These are phyloP conservation scores for Gryllus bimaculatus DNA, from an alignment of 1,140 invertebrate genomes.

Conservation along the genomic window DNA sequence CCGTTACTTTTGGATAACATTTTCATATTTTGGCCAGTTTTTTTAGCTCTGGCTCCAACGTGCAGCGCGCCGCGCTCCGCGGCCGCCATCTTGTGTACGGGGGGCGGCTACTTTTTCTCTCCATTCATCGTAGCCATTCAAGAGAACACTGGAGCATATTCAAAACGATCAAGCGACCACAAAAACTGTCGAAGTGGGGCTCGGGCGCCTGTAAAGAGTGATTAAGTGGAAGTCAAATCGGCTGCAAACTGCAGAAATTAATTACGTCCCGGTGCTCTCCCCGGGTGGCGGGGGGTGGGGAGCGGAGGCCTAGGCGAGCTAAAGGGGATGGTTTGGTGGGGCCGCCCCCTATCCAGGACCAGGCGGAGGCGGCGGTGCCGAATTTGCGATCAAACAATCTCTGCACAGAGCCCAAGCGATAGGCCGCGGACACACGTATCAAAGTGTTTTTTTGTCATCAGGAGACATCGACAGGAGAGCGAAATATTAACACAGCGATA, in stretches of 20 bases:
- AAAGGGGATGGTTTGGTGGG: not conserved
- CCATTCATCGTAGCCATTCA: not conserved
- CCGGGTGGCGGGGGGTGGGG: too few relatives aligned
- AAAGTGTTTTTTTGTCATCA: too few relatives aligned
- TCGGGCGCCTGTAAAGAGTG: not conserved
- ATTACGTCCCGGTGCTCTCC: not conserved
- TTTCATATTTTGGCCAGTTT: too few relatives aligned
- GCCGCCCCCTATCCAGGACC: too few relatives aligned
- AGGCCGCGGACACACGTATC: too few relatives aligned
- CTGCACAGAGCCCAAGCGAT: too few relatives aligned
- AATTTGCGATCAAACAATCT: too few relatives aligned
- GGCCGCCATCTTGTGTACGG: not conserved
- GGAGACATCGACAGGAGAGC: too few relatives aligned
- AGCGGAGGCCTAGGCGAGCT: not conserved
- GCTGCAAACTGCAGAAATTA: conserved; percentile 1
- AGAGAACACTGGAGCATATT: not conserved
- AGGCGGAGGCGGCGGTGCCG: too few relatives aligned
- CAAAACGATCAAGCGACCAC: not conserved
- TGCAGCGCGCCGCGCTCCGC: not conserved
- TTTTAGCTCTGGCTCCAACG: too few relatives aligned
- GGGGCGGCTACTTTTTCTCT: not conserved
- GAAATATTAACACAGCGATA: too few relatives aligned
- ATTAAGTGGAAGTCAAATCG: conserved; percentile 1
- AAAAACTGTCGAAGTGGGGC: not conserved
- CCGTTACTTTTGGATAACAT: too few relatives aligned